Conservation (phyloP, 2,113 vertebrate genomes). For the Oncorhynchus clarkii region DNA sequence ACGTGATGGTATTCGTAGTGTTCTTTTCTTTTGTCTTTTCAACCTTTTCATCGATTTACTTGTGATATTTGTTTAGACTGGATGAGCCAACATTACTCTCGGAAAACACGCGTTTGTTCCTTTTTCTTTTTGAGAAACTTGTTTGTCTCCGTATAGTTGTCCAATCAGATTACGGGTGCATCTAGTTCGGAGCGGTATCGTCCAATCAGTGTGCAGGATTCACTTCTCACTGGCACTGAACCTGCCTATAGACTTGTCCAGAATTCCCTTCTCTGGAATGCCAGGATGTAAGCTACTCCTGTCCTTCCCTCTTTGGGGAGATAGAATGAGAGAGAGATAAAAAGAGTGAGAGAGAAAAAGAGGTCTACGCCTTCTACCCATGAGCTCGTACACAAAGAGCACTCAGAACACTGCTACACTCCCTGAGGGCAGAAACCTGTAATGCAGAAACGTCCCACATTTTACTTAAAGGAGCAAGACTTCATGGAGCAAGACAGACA, state of each 20-base stretch:
- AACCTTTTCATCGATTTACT: background rate
- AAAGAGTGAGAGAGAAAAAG: background rate
- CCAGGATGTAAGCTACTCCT: slow-evolving; percentile 3
- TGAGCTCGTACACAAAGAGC: background rate
- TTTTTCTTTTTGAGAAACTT: background rate
- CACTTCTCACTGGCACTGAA: background rate
- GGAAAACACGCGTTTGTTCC: background rate
- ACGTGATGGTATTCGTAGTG: too few relatives aligned
- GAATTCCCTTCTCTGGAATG: background rate
- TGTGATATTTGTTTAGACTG: slow-evolving; percentile 6
- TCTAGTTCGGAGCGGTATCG: background rate
- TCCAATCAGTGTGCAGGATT: slow-evolving; percentile 15
- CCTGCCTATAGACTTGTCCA: background rate
- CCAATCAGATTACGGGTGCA: background rate
- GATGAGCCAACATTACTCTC: background rate
- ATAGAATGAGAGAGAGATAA: background rate
- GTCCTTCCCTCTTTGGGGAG: background rate
- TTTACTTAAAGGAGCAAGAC: slow-evolving; percentile 19
- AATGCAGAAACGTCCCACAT: slow-evolving; percentile 45
- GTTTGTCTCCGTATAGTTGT: background rate
- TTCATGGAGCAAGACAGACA: slow-evolving; percentile 6
- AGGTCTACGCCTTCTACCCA: background rate
- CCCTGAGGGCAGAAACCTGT: slow-evolving; percentile 36
- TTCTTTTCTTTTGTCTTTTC: background rate
- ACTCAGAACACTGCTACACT: slow-evolving; percentile 7